These are phyloP conservation scores for Trichogramma evanescens DNA, from an alignment of 2,888 invertebrate genomes.

Conservation along the genomic window DNA sequence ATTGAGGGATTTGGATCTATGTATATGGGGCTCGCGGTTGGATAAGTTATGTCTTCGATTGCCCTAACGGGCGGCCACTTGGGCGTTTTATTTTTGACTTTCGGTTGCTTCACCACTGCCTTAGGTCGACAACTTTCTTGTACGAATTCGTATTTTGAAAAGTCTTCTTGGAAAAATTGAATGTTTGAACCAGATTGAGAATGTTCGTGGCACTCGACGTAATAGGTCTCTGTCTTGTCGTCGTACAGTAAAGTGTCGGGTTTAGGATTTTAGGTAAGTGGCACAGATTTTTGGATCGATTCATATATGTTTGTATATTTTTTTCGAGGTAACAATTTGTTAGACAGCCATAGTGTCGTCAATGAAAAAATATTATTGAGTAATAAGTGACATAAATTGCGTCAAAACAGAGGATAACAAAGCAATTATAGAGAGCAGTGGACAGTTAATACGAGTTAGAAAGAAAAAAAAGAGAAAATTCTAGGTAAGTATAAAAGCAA, in stretches of 20 bases:
- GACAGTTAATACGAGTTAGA: constrained; percentile 32
- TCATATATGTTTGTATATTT: background rate
- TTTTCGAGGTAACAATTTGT: background rate
- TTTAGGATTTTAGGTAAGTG: background rate
- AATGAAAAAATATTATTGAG: background rate
- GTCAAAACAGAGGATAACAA: constrained; percentile 12
- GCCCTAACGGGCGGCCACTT: constrained; percentile 41
- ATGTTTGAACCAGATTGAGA: background rate
- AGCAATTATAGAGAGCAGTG: constrained; percentile 19
- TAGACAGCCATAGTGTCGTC: background rate
- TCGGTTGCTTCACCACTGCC: constrained; percentile 23
- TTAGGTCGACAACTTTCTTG: constrained; percentile 24
- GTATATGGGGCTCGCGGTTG: constrained; percentile 44
- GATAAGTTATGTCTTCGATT: constrained; percentile 42
- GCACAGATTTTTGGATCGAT: background rate
- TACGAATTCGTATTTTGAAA: constrained; percentile 29
- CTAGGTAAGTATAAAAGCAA: constrained; percentile 40
- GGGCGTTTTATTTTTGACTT: constrained; percentile 34
- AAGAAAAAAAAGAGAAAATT: constrained; percentile 39
- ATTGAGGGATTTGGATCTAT: constrained; percentile 41
- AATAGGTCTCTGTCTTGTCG: constrained; percentile 12
- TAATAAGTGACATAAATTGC: constrained; percentile 7
- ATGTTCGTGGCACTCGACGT: constrained; percentile 9
- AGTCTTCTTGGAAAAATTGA: constrained; percentile 26
- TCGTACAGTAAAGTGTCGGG: background rate